Conservation (phyloP, 2,888 invertebrate genomes). For the Leucophora obtusa region DNA sequence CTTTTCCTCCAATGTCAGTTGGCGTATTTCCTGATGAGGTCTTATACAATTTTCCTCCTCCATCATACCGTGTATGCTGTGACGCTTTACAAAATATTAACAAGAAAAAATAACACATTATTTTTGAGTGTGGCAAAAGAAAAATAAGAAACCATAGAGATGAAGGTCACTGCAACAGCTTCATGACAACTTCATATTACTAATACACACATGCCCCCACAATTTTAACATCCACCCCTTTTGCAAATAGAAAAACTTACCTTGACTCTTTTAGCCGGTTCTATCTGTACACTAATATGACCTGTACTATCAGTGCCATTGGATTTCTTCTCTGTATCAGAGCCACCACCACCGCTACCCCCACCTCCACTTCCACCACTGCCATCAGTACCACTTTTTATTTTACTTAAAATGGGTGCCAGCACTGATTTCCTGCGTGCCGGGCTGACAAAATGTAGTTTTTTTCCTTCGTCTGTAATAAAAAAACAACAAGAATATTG, state of each 20-base stretch:
- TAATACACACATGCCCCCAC: neutral
- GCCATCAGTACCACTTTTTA: slow-evolving; percentile 75
- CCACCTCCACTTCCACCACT: slow-evolving; percentile 54
- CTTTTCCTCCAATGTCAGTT: slow-evolving; percentile 87
- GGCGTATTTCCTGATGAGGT: slow-evolving; percentile 86
- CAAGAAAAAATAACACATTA: slow-evolving; percentile 9
- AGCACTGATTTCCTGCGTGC: slow-evolving; percentile 77
- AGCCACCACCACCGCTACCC: slow-evolving; percentile 41
- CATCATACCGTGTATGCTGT: slow-evolving; percentile 92
- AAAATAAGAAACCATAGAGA: slow-evolving; percentile 40
- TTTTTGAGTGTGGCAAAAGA: neutral
- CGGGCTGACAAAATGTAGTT: slow-evolving; percentile 76
- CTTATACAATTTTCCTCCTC: slow-evolving; percentile 93
- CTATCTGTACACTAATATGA: slow-evolving; percentile 76
- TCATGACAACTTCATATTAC: slow-evolving; percentile 43
- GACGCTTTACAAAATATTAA: slow-evolving; percentile 70
- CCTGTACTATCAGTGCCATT: slow-evolving; percentile 70
- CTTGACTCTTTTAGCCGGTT: slow-evolving; percentile 78
- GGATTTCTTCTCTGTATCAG: slow-evolving; percentile 71
- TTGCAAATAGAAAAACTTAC: slow-evolving; percentile 67
- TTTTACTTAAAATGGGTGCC: slow-evolving; percentile 77
- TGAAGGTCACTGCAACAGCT: slow-evolving; percentile 36
- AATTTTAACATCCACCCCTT: neutral
- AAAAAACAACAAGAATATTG: neutral
- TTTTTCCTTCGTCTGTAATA: slow-evolving; percentile 77